Base-by-base conservation (phyloP, 2,113 vertebrate genomes). In the Phalacrocorax brasilianus region DNA sequence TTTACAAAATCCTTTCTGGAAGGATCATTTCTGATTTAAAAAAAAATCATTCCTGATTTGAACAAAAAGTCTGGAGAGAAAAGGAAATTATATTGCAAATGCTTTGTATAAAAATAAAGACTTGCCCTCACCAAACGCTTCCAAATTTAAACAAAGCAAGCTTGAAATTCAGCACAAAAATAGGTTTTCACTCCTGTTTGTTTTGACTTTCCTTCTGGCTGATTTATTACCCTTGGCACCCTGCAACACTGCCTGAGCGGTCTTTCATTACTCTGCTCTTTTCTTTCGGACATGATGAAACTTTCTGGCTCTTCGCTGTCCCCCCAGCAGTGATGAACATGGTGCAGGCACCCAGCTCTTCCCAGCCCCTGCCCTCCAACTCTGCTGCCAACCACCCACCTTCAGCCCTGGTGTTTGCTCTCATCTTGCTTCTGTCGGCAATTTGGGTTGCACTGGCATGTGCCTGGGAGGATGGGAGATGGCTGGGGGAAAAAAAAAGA, bases 221-320 rank as follows among this genome's bases (percentile, higher is more conserved):
- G 92, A 97, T 93, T 96, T 97, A 96, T 96, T 91, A 74, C 91
- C 82, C 55, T 71, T 26, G 21, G 84, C 94, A 94, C 80, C 81
- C 77, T 0, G 4, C 74, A 76, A 89, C 74, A 40, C 47, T 17
- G 20, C 91, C 91, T 95, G 87, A 95, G 71, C 44, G 66, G 81
- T 58, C 88, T 95, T 95, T 95, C 89, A 93, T 95, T 91, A 83
- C 81, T 77, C 91, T 68, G 27, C 89, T 94, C 72, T 83, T 90
- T 80, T 82, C 71, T 93, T 87, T 96, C 2, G 91, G 94, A 92
- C 89, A 85, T 89, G 86, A 91, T 91, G 96, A 92, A 95, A 97
- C 94, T 96, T 95, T 95, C 77, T 92, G 91, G 85, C 85, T 91
- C 83, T 88, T 94, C 33, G 40, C 67, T 91, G 94, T 86, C 93